Evolutionary conservation across 2,888 invertebrate species (phyloP), one percentile per base, ranked within the genome.

Genomic region (Drosophila pseudotakahashii): DNA sequence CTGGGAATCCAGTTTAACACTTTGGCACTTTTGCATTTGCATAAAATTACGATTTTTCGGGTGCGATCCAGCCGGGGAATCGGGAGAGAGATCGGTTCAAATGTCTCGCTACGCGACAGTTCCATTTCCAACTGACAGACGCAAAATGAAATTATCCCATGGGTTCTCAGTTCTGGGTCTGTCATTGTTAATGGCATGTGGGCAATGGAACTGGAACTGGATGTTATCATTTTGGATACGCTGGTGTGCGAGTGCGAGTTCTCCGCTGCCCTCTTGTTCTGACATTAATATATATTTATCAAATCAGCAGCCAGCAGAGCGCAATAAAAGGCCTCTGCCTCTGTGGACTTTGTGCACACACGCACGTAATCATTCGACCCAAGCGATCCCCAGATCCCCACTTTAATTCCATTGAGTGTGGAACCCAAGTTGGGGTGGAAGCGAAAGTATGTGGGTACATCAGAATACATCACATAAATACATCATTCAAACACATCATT

Each of bases 1-100:
- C 37, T 52, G 34, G 39, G 42, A 55, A 57, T 67, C 75, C 72
- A 79, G 82, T 68, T 67, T 42, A 48, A 64, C 68, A 76, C 64
- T 68, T 74, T 77, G 66, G 30, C 84, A 81, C 79, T 84, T 84
- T 73, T 58, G 62, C 37, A 77, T 80, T 78, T 80, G 60, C 80
- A 78, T 78, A 50, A 66, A 77, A 63, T 63, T 57, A 47, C 55
- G 45, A 79, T 76, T 76, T 64, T 70, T 50, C 51, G 41, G 55
- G 10, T 55, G 55, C 44, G 60, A 34, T 60, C 41, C 16, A 52
- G 14, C 26, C 26, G 11, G 52, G 7, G 30, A 51, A 16, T 63
- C 42, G 14, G 13, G 30, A 30, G 55, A 36, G 54, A 66, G 26
- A 42, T 42, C 36, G 51, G 32, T 54, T 72, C 66, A 77, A 66